These are phyloP conservation scores for Cephonodes hylas DNA, from an alignment of 2,888 invertebrate genomes.

Conservation along the genomic window DNA sequence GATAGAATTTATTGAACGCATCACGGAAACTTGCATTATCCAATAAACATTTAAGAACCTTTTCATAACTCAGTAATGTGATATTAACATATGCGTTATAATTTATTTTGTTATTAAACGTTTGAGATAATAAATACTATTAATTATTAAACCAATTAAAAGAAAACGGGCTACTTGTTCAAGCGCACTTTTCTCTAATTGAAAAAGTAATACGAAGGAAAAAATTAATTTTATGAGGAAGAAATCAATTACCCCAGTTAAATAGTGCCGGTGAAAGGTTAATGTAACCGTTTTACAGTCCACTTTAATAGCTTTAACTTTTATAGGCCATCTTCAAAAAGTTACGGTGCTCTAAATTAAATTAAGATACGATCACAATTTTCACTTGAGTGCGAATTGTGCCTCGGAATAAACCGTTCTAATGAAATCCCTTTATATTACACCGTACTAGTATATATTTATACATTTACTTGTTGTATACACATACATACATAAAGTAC, in stretches of 20 bases:
- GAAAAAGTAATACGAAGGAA: constrained; percentile 1
- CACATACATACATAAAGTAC: too few relatives aligned
- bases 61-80: constrained; percentile 19
- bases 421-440: not conserved
- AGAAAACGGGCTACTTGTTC: not conserved
- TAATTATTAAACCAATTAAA: constrained; percentile 5
- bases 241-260: constrained; percentile 61
- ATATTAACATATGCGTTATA: constrained; percentile 13
- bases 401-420: not conserved
- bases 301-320: constrained; percentile 53
- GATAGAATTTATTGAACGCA: constrained; percentile 7
- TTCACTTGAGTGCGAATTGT: constrained; percentile 27
- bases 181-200: constrained; percentile 2
- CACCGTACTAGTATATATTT: not conserved
- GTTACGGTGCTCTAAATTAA: constrained; percentile 65
- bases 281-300: constrained; percentile 66
- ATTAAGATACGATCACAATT: constrained; percentile 46
- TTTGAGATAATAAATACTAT: constrained; percentile 3
- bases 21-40: constrained; percentile 28
- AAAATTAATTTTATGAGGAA: constrained; percentile 44
- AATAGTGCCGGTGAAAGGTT: constrained; percentile 65
- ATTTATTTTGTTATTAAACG: constrained; percentile 2
- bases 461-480: too few relatives aligned
- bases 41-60: constrained; percentile 26
- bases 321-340: constrained; percentile 54